Evolutionary conservation across 2,888 invertebrate species (phyloP), one percentile per base, ranked within the genome.

Genomic region (Falcaria lacertinaria): DNA sequence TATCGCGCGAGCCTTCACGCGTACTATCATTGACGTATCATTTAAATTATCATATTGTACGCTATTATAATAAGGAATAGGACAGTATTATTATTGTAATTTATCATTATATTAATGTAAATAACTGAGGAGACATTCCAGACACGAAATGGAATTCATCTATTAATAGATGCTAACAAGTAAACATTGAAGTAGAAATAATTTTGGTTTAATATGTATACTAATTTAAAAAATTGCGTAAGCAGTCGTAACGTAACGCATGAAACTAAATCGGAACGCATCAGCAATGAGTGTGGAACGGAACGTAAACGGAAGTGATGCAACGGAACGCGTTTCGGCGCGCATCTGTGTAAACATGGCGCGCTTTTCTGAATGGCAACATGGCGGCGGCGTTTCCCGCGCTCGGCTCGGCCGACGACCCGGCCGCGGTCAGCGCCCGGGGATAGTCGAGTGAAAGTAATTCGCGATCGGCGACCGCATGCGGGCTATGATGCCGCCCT

Each of bases 391-490:
- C 77, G 81, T 81, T 84, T 85, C 84, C 84, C 84, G 86, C 85
- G 84, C 81, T 74, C 74, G 74, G 63, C 54, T 47, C 78, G 83
- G 81, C 60, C 88, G 84, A 69, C 85, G 87, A 85, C 79, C 88
- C 80, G 77, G 70, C 47, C 50, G 69, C 84, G 85, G 85, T 84
- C 84, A 84, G 74, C 86, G 77, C 77, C 76, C 86, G 85, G 79
- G 85, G 85, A 85, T 81, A 85, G 79, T 74, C 74, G 76, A 89
- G 89, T 88, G 89, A 89, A 89, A 89, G 89, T 89, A 87, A 87
- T 88, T 88, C 85, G 87, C 87, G 80, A 84, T 57, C 80, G 70
- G 58, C 80, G 70, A 77, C 79, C 79, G 81, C 84, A 72, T 69
- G 81, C 85, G 69, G 74, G 70, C 72, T 74, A 76, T 79, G 64